Conservation (phyloP, 2,888 invertebrate genomes). For the Loripinus fragilis region DNA sequence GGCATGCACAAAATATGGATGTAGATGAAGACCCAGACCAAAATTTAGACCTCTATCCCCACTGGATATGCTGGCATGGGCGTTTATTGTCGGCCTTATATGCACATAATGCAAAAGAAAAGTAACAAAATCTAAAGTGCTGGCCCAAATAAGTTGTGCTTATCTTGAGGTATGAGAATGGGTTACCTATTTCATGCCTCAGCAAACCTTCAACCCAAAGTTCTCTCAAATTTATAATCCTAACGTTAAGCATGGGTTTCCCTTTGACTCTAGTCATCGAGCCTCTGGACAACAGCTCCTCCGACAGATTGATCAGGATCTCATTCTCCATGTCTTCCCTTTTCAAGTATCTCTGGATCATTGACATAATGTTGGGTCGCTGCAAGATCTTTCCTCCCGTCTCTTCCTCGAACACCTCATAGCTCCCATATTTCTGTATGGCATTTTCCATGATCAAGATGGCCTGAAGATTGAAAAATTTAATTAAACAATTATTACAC, state of each 20-base stretch:
- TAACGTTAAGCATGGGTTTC: constrained; percentile 75
- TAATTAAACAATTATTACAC: neutral
- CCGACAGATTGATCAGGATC: constrained; percentile 71
- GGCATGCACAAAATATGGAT: too few species aligned
- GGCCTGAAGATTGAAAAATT: constrained; percentile 68
- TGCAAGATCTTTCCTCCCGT: constrained; percentile 76
- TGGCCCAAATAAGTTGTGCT: too few species aligned
- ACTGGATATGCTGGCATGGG: too few species aligned
- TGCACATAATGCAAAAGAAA: too few species aligned
- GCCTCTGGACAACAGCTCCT: constrained; percentile 77
- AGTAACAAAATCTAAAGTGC: too few species aligned
- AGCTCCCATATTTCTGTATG: constrained; percentile 73
- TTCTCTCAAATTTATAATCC: constrained; percentile 76
- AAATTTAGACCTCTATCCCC: too few species aligned
- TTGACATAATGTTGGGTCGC: constrained; percentile 67
- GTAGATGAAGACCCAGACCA: too few species aligned
- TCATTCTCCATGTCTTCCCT: constrained; percentile 72
- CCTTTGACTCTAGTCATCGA: constrained; percentile 79
- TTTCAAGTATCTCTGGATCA: constrained; percentile 72
- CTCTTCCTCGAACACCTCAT: constrained; percentile 77
- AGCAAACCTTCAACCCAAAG: constrained; percentile 79
- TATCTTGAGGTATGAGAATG: too few species aligned
- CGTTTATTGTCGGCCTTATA: too few species aligned
- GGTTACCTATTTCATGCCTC: constrained; percentile 79
- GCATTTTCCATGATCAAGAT: constrained; percentile 76